Percentiles rank a stretch among this genome's conserved stretches.
phyloP scores from a whole-genome alignment of 1,140 invertebrate genomes.

The Pogonus chalceus region DNA sequence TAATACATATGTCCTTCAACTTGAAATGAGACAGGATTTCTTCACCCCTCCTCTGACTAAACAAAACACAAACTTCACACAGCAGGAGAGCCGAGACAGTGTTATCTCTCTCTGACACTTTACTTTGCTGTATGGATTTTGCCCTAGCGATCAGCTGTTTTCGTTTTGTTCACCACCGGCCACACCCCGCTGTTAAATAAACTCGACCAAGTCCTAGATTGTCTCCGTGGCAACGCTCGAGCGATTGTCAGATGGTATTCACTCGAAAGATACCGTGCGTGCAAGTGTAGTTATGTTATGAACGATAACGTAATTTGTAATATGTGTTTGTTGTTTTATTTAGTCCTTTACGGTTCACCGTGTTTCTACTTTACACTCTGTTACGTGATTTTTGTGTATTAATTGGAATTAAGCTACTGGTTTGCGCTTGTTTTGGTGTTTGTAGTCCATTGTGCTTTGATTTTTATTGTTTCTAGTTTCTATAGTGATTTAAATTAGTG shows the following conservation, averaged over 20 bases:
- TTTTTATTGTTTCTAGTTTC: too few relatives aligned
- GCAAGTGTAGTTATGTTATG: too few relatives aligned
- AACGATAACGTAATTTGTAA: too few relatives aligned
- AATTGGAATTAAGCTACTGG: too few relatives aligned
- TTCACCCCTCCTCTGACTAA: neutral
- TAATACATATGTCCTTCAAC: neutral
- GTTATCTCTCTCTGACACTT: neutral
- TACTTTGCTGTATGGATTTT: neutral
- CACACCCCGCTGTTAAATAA: too few relatives aligned
- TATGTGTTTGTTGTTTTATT: too few relatives aligned
- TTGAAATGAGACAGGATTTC: neutral
- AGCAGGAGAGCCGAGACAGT: neutral
- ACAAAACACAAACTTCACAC: neutral
- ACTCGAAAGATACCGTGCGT: neutral
- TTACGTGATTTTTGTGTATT: too few relatives aligned
- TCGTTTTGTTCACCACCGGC: neutral
- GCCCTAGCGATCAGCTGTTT: neutral
- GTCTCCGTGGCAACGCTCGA: neutral
- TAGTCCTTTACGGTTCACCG: too few relatives aligned
- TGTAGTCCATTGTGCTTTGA: too few relatives aligned
- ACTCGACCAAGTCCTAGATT: neutral
- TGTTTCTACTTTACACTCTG: too few relatives aligned
- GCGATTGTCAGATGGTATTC: neutral
- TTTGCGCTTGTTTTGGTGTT: too few relatives aligned
- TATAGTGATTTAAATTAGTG: too few relatives aligned